Conservation (phyloP, 2,113 vertebrate genomes). For the Mellivora capensis region DNA sequence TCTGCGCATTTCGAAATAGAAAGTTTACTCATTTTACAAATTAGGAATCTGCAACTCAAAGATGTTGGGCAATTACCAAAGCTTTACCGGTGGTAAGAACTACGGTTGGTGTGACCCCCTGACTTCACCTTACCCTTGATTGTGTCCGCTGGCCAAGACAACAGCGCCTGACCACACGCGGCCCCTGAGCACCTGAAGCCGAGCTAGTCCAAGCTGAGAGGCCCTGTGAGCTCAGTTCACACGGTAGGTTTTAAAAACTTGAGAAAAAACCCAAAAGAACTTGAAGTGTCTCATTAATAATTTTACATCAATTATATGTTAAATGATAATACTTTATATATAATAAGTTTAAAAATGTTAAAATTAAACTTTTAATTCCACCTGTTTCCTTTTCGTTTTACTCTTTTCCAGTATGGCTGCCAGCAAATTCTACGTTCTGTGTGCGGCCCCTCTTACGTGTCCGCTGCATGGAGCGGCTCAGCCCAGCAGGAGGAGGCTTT, state of each 20-base stretch:
- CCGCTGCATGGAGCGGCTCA: neutral
- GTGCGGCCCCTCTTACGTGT: neutral
- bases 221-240: neutral
- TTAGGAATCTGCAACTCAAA: neutral
- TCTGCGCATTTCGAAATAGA: neutral
- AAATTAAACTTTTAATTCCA: neutral
- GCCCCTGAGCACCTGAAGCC: neutral
- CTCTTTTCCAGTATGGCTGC: neutral
- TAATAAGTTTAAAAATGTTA: neutral
- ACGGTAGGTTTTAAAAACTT: neutral
- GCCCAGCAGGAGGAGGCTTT: too few species aligned
- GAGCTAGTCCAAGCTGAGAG: neutral
- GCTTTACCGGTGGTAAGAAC: neutral
- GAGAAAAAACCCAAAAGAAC: neutral
- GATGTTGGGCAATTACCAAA: neutral
- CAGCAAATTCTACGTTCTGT: neutral
- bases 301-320: neutral
- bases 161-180: neutral
- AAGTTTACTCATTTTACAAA: too few species aligned
- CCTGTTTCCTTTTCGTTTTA: neutral
- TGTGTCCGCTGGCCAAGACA: accelerated
- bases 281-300: neutral
- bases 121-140: neutral
- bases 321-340: neutral
- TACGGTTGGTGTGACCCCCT: neutral